These are phyloP conservation scores for Rugalucina vietnamica DNA, from an alignment of 2,888 invertebrate species.

Conservation along the genomic window DNA sequence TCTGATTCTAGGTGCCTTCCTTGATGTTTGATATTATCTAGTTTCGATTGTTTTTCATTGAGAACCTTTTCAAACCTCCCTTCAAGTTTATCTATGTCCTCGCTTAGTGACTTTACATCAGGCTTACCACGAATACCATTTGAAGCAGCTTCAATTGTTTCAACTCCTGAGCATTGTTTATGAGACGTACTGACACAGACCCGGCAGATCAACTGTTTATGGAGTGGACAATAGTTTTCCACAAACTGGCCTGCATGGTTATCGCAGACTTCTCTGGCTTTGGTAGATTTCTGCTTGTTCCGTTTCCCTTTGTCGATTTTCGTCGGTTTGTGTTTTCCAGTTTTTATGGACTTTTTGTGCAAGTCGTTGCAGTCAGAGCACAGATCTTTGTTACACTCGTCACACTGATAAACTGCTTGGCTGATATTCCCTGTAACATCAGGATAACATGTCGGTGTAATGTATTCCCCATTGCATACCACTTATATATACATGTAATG, in stretches of 20 bases:
- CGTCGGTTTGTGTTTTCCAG: background rate
- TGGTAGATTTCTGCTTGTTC: background rate
- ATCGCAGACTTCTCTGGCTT: background rate
- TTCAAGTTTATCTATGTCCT: background rate
- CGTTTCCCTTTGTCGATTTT: background rate
- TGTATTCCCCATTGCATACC: too few species aligned
- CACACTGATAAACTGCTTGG: background rate
- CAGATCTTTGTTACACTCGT: background rate
- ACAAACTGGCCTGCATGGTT: slow-evolving; percentile 7
- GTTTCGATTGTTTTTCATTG: background rate
- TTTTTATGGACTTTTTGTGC: background rate
- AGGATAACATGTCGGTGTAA: too few species aligned
- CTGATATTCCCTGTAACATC: background rate
- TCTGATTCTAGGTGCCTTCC: background rate
- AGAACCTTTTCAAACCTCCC: background rate
- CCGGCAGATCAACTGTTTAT: background rate
- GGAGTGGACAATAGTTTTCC: background rate
- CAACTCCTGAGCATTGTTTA: background rate
- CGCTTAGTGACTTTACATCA: background rate
- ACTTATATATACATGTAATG: too few species aligned
- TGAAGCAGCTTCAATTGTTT: background rate
- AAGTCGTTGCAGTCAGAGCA: background rate
- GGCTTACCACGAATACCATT: background rate
- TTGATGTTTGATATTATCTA: background rate
- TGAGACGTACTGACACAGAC: background rate